A percentile compares a stretch with the other conserved stretches of the same genome.
Conservation (phyloP, 2,113 vertebrate species). For the Benitochromis conjunctus region DNA sequence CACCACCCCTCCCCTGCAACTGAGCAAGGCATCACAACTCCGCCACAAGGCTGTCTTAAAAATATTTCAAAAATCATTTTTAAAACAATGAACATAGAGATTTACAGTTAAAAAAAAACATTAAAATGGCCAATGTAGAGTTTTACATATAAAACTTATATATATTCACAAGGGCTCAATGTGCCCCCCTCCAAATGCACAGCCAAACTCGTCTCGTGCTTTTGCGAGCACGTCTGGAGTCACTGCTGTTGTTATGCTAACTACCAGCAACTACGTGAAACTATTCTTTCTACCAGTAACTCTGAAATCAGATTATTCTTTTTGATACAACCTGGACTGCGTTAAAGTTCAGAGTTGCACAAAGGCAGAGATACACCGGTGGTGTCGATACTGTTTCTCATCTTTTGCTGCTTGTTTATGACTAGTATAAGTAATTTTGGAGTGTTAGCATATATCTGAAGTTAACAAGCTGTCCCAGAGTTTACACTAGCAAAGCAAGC, state of each 20-base stretch:
- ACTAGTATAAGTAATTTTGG: background rate
- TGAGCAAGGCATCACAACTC: background rate
- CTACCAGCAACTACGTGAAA: background rate
- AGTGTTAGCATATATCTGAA: background rate
- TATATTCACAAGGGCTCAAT: background rate
- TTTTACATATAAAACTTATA: background rate
- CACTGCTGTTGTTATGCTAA: background rate
- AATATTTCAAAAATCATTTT: background rate
- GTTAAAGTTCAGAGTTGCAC: background rate
- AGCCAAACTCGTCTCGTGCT: background rate
- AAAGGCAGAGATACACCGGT: background rate
- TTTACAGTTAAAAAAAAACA: background rate
- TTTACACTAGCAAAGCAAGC: background rate
- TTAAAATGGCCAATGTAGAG: background rate
- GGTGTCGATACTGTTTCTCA: too few relatives aligned
- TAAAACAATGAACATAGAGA: background rate
- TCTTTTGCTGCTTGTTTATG: too few relatives aligned
- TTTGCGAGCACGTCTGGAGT: background rate
- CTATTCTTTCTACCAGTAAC: background rate
- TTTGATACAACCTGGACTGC: background rate
- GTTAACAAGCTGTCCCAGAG: background rate
- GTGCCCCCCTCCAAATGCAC: too few relatives aligned
- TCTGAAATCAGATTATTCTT: background rate
- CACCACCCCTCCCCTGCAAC: background rate
- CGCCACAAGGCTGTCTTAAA: background rate